Conservation (phyloP, 2,797 vertebrate species). For the Psittacula derbiana region DNA sequence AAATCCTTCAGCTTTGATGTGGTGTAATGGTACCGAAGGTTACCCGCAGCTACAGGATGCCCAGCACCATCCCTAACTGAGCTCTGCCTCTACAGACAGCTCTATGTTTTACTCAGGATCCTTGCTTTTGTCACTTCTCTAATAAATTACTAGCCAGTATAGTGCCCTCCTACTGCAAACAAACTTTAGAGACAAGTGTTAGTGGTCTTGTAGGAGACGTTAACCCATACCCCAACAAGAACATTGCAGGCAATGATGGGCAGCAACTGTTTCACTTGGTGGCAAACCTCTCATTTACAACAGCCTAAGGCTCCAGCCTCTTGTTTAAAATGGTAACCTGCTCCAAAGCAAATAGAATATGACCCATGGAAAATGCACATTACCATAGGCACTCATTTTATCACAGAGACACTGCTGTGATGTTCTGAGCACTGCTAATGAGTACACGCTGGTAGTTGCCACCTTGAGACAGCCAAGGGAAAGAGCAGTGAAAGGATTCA, state of each 20-base stretch:
- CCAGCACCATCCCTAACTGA: background rate
- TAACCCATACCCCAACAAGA: background rate
- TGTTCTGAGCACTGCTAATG: background rate
- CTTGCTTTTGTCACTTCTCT: background rate
- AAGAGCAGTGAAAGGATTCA: background rate
- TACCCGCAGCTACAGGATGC: background rate
- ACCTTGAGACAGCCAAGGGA: background rate
- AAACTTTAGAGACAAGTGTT: background rate
- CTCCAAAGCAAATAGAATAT: background rate
- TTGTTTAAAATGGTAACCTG: background rate
- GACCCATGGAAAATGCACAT: accelerated
- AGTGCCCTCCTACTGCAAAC: background rate
- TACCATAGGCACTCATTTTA: background rate
- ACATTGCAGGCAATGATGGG: background rate
- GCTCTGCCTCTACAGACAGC: background rate
- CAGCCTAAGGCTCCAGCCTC: background rate
- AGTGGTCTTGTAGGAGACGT: background rate
- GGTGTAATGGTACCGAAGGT: background rate
- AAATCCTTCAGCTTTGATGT: background rate
- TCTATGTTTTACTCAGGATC: accelerated
- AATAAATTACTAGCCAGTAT: background rate
- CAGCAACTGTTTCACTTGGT: background rate
- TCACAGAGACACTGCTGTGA: accelerated
- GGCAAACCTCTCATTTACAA: background rate
- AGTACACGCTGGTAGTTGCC: accelerated